A percentile compares a stretch with the other conserved stretches of the same genome.
Conservation (phyloP, 2,113 vertebrate species). For the Lontra canadensis region DNA sequence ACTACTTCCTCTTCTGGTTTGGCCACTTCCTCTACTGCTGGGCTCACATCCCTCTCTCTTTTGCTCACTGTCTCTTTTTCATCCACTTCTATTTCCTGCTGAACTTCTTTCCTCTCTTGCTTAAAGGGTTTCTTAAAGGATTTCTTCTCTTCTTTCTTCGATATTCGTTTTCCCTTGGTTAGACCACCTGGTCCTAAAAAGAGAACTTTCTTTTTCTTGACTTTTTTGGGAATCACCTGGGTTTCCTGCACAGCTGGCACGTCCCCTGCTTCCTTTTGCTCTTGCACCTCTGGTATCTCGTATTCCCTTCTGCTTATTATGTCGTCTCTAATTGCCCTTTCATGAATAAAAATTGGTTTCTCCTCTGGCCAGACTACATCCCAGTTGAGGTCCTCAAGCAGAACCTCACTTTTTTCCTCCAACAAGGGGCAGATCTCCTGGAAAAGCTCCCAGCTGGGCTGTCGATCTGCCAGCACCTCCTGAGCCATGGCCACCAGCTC, state of each 20-base stretch:
- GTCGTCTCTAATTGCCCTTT: neutral
- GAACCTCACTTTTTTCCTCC: neutral
- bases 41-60: neutral
- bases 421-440: slow-evolving; percentile 45
- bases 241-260: neutral
- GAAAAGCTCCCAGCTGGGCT: slow-evolving; percentile 73
- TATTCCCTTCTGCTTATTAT: neutral
- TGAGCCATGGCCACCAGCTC: slow-evolving; percentile 63
- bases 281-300: neutral
- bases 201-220: slow-evolving; percentile 3
- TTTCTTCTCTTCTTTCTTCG: slow-evolving; percentile 46
- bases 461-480: slow-evolving; percentile 13
- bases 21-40: neutral
- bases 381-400: neutral
- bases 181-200: neutral
- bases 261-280: neutral
- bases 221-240: neutral
- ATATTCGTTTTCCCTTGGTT: neutral
- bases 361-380: neutral
- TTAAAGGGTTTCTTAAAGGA: neutral
- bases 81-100: neutral
- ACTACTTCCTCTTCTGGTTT: neutral
- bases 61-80: neutral
- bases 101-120: neutral
- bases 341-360: neutral